Conservation (phyloP, 37 sponge, comb jelly and placozoan genomes). For the Geodia barretti region DNA sequence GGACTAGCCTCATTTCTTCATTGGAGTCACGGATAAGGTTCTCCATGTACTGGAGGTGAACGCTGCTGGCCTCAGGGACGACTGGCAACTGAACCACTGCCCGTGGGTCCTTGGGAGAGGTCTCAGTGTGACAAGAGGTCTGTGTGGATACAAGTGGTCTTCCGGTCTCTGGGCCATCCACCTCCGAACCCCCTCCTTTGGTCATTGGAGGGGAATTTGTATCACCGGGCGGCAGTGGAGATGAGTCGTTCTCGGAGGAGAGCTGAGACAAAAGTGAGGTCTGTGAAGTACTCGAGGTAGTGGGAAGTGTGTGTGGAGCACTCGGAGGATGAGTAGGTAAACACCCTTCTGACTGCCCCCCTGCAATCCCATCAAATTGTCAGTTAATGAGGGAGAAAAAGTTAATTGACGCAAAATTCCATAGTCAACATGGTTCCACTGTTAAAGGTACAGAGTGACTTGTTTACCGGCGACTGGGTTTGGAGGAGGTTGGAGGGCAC, state of each 20-base stretch:
- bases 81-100: no score
- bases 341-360: no score
- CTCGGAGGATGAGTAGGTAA: no score
- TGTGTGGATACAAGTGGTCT: not conserved
- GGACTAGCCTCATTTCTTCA: slow-evolving; percentile 38
- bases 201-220: not conserved
- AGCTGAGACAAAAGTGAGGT: not conserved
- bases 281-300: not conserved
- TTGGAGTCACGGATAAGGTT: slow-evolving; percentile 31
- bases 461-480: not conserved
- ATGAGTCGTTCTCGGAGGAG: not conserved
- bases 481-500: not conserved
- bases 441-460: not conserved
- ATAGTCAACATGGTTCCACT: not conserved
- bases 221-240: not conserved
- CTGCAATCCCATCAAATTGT: no score
- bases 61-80: not conserved
- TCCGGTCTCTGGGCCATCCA: no score
- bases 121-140: not conserved
- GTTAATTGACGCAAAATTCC: no score
- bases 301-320: not conserved
- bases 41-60: slow-evolving; percentile 52
- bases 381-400: no score
- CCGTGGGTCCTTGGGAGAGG: not conserved
- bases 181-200: no score